Evolutionary conservation across 2,888 invertebrate genomes (phyloP).

Genomic region (Geotrupes spiniger): DNA sequence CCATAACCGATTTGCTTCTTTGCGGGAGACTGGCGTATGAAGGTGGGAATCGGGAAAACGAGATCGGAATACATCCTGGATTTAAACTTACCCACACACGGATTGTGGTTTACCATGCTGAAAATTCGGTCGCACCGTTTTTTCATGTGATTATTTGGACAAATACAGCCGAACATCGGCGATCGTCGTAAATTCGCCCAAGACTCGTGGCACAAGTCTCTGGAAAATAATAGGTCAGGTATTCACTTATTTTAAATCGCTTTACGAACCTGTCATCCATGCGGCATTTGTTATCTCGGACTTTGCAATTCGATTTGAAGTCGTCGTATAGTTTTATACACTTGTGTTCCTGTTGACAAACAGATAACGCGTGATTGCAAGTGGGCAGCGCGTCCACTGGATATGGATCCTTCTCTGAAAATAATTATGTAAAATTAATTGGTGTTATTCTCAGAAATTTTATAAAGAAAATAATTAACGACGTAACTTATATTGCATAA

Average conservation of each 20-base stretch:
- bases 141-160: slow-evolving; percentile 88
- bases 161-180: slow-evolving; percentile 90
- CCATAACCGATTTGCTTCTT: no score
- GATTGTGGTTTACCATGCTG: slow-evolving; percentile 87
- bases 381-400: slow-evolving; percentile 86
- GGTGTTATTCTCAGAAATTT: no score
- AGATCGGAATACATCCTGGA: slow-evolving; percentile 6
- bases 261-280: slow-evolving; percentile 80
- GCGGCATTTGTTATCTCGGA: slow-evolving; percentile 80
- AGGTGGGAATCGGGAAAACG: no score
- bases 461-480: no score
- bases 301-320: slow-evolving; percentile 85
- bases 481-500: no score
- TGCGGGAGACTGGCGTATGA: no score
- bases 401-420: slow-evolving; percentile 84
- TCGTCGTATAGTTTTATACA: slow-evolving; percentile 81
- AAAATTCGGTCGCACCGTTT: slow-evolving; percentile 87
- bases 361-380: slow-evolving; percentile 83
- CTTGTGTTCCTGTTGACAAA: slow-evolving; percentile 78
- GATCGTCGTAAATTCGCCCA: slow-evolving; percentile 85
- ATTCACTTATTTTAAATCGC: slow-evolving; percentile 36
- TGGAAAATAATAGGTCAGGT: slow-evolving; percentile 47
- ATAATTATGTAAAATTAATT: slow-evolving; percentile 5
- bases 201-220: slow-evolving; percentile 81
- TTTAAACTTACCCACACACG: slow-evolving; percentile 81